These are phyloP conservation scores for Urocynchramus pylzowi DNA, from an alignment of 2,113 vertebrate species.

Conservation along the genomic window DNA sequence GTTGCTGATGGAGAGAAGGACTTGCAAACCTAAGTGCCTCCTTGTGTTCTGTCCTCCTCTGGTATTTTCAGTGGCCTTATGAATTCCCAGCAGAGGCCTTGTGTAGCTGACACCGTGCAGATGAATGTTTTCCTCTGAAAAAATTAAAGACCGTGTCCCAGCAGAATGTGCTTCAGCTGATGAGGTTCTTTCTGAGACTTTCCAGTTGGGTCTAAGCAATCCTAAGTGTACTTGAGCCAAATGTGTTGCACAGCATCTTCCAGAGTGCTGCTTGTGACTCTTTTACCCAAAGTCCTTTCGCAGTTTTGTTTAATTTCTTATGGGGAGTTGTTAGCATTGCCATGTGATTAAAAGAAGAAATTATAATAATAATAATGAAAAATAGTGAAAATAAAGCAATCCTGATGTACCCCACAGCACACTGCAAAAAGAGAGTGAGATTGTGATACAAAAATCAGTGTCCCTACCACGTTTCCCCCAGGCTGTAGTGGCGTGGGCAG, in stretches of 20 bases:
- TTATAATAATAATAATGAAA: neutral
- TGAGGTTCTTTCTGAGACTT: slow-evolving; percentile 3
- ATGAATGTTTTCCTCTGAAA: neutral
- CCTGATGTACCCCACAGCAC: neutral
- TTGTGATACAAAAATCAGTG: neutral
- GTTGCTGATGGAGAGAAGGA: neutral
- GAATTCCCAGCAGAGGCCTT: slow-evolving; percentile 46
- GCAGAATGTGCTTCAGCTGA: neutral
- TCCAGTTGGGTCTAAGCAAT: neutral
- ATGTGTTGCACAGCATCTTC: neutral
- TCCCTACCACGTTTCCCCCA: neutral
- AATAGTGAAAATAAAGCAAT: neutral
- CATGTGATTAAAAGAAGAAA: neutral
- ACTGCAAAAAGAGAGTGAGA: neutral
- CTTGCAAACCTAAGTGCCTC: slow-evolving; percentile 64
- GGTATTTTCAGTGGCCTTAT: slow-evolving; percentile 50
- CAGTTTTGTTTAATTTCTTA: neutral
- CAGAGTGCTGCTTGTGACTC: neutral
- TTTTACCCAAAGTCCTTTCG: slow-evolving; percentile 17
- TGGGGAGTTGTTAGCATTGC: neutral
- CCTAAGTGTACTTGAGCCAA: slow-evolving; percentile 61
- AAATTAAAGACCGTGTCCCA: neutral
- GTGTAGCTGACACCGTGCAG: neutral
- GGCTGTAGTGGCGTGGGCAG: neutral
- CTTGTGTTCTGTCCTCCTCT: slow-evolving; percentile 34